phyloP scores from a whole-genome alignment of 2,888 invertebrate species.

The Anthophora plumipes region DNA sequence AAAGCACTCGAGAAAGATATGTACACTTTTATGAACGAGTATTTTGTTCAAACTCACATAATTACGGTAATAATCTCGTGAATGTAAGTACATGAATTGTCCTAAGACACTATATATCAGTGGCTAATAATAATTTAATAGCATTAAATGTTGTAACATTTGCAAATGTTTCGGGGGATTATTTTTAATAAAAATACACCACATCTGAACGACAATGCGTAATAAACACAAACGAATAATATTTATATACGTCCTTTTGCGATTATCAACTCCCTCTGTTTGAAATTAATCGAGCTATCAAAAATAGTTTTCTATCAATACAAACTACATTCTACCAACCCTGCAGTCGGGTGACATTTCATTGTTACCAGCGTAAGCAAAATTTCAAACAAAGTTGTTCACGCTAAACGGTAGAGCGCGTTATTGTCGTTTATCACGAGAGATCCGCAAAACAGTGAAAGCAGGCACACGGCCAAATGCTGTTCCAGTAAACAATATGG shows the following conservation, averaged over 20 bases:
- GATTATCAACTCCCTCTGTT: conserved; percentile 39
- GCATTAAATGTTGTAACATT: neutral
- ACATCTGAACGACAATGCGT: conserved; percentile 2
- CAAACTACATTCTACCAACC: neutral
- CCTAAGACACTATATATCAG: neutral
- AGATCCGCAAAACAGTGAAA: conserved; percentile 47
- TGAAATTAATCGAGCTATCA: neutral
- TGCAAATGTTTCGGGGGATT: neutral
- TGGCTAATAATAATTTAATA: neutral
- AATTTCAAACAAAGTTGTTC: neutral
- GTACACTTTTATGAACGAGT: neutral
- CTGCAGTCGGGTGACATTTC: conserved; percentile 1
- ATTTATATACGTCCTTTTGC: conserved; percentile 36
- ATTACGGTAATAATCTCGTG: neutral
- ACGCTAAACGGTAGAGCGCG: conserved; percentile 28
- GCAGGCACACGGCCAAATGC: conserved; percentile 54
- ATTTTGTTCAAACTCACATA: conserved; percentile 21
- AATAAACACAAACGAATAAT: conserved; percentile 34
- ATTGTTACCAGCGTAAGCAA: neutral
- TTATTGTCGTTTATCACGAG: conserved; percentile 8
- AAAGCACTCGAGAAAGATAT: neutral
- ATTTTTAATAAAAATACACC: conserved; percentile 9
- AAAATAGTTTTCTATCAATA: conserved; percentile 11
- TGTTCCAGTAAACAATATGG: conserved; percentile 80
- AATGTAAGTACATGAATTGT: conserved; percentile 8